phyloP scores from a whole-genome alignment of 2,797 vertebrate species.

The Dallia pectoralis region DNA sequence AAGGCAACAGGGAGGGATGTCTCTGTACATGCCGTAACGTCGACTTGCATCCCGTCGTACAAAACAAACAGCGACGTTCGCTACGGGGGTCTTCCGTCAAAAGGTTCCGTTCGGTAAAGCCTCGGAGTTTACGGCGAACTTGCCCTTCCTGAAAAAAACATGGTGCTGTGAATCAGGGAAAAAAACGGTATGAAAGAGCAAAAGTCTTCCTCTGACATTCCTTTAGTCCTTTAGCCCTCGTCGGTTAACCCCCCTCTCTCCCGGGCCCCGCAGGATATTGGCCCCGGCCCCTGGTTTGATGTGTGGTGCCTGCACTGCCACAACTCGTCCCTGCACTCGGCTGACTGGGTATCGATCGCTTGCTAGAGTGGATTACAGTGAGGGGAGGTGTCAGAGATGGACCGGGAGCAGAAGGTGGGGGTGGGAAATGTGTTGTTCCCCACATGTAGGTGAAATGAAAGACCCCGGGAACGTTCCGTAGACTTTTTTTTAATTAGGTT shows the following conservation, averaged over 20 bases:
- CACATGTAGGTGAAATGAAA: too few species aligned
- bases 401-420: background rate
- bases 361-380: conserved; percentile 73
- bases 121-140: conserved; percentile 26
- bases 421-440: too few species aligned
- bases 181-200: conserved; percentile 23
- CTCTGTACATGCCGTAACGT: conserved; percentile 37
- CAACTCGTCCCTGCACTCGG: conserved; percentile 72
- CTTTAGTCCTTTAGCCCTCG: conserved; percentile 32
- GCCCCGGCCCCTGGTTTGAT: conserved; percentile 74
- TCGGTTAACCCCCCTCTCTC: conserved; percentile 24
- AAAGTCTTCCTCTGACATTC: conserved; percentile 58
- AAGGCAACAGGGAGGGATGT: conserved; percentile 68
- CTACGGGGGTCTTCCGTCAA: conserved; percentile 34
- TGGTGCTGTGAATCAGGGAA: conserved; percentile 26
- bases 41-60: background rate
- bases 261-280: conserved; percentile 62
- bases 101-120: conserved; percentile 49
- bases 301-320: conserved; percentile 73
- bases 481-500: too few species aligned
- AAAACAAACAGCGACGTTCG: conserved; percentile 42
- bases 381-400: conserved; percentile 59
- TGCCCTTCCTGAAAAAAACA: background rate
- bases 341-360: conserved; percentile 73
- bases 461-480: too few species aligned